Conservation (phyloP, 2,113 vertebrate genomes). For the Acanthisitta chloris region DNA sequence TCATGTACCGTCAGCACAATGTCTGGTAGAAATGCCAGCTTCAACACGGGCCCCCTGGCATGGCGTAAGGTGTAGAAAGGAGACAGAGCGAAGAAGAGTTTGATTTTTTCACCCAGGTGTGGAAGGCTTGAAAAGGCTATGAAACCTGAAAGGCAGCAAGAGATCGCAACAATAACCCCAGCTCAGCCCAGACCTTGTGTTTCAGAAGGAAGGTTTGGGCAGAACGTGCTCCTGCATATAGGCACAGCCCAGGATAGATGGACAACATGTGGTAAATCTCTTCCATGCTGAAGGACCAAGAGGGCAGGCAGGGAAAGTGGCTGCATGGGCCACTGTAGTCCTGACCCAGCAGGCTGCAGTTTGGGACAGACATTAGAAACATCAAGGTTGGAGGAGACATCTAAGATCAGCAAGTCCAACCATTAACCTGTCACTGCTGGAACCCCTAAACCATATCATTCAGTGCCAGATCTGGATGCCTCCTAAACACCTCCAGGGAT, state of each 20-base stretch:
- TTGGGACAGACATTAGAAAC: background rate
- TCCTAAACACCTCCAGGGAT: too few species aligned
- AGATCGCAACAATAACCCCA: background rate
- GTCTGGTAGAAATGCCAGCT: constrained; percentile 72
- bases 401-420: too few species aligned
- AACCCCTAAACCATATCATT: too few species aligned
- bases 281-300: background rate
- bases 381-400: too few species aligned
- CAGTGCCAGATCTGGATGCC: too few species aligned
- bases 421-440: too few species aligned
- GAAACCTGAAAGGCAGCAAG: constrained; percentile 75
- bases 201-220: background rate
- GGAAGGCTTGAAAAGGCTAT: constrained; percentile 88
- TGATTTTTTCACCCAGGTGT: constrained; percentile 83
- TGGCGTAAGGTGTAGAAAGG: constrained; percentile 79
- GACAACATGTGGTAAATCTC: fast-evolving
- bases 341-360: background rate
- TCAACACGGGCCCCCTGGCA: constrained; percentile 69
- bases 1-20: constrained; percentile 75
- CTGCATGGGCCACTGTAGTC: fast-evolving
- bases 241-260: background rate
- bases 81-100: constrained; percentile 83
- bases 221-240: fast-evolving
- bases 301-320: background rate
- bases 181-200: background rate